These are phyloP conservation scores for Lithophane leautieri DNA, from an alignment of 2,888 invertebrate species.

Conservation along the genomic window DNA sequence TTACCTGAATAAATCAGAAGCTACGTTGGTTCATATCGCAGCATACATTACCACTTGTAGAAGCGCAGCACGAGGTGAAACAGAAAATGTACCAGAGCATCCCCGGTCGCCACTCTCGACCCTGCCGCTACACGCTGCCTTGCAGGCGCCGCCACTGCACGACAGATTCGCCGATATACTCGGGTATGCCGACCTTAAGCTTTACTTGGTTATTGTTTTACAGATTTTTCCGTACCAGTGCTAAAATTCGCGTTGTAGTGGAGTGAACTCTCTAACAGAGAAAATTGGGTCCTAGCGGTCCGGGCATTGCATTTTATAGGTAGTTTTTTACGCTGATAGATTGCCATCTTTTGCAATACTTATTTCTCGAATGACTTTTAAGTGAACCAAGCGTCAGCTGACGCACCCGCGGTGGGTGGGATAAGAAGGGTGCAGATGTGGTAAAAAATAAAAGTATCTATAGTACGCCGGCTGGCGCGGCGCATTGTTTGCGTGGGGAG, in stretches of 20 bases:
- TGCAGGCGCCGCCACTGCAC: constrained; percentile 73
- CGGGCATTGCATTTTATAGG: too few species aligned
- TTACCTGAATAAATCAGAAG: not conserved
- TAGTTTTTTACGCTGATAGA: too few species aligned
- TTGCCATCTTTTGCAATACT: too few species aligned
- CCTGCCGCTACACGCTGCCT: constrained; percentile 52
- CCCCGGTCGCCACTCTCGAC: constrained; percentile 52
- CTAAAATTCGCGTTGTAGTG: not conserved
- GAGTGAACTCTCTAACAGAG: not conserved
- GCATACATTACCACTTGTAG: constrained; percentile 55
- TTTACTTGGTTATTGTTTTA: constrained; percentile 3
- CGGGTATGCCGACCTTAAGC: constrained; percentile 87
- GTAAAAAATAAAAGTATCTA: too few species aligned
- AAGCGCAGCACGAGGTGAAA: constrained; percentile 68
- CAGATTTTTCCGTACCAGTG: not conserved
- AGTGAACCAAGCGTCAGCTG: too few species aligned
- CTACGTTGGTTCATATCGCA: not conserved
- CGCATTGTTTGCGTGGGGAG: too few species aligned
- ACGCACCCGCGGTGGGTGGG: too few species aligned
- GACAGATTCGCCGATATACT: constrained; percentile 94
- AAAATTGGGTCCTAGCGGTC: too few species aligned
- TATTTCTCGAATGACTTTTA: too few species aligned
- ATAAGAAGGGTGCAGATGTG: too few species aligned
- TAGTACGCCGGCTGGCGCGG: too few species aligned
- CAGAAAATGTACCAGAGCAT: constrained; percentile 47